Evolutionary conservation across 53 echinoderm and acorn worm species (phyloP), one percentile per base, ranked within the genome.

Genomic region (Zoroaster sp.): DNA sequence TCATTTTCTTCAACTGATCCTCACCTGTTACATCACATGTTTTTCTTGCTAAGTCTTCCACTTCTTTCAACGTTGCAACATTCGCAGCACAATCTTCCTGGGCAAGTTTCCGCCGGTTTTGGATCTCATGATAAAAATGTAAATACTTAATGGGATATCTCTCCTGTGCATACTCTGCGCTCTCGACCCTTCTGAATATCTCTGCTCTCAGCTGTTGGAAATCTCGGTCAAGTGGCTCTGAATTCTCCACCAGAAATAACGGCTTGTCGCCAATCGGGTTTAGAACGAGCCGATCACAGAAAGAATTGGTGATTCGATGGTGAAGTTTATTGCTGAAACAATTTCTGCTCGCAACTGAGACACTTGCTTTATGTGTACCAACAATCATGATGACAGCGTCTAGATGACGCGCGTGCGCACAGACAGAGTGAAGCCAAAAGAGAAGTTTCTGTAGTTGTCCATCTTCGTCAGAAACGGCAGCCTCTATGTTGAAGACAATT

Each of bases 361-460:
- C 78, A 17, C 49, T 53, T 25, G 18, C 80, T 34, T 38, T 37
- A 39, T 80, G 80, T 14, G 80, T 80, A 36, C 80, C 80, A 14
- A 80, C 65, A 35, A 80, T 43, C 38, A 80, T 63, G 41, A 80
- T 40, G n/a, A 35, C 36, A 34, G 77, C 51, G 20, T 35, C 67
- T 45, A 43, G 49, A 25, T 72, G 59, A 12, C 54, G 49, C 23
- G 91, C 70, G 36, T 91, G 91, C 25, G 86, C 72, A 74, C 86
- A 75, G 5, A 91, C 66, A 25, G 91, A 80, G 36, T 86, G 86
- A 53, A 91, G 69, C 91, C 91, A 91, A 15, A 85, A 55, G 38
- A 67, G 66, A 39, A 91, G 77, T 34, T 46, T 73, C 44, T 66
- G 25, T 3, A 91, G 35, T 32, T 91, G 75, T 52, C 32, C 68